Percentiles rank a stretch among this genome's conserved stretches.
Evolutionary conservation across 2,113 vertebrate species (phyloP).

Genomic region (human (Homo sapiens)): GRCh38 chr7:149526001-149526500

Average conservation of each 20-base stretch:
- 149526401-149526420: neutral
- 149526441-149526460: no score
- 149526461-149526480: no score
- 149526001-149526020: neutral
- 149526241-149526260: neutral
- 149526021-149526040: neutral
- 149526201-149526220: neutral
- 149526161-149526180: neutral
- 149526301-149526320: neutral
- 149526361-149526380: neutral
- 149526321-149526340: neutral
- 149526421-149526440: no score
- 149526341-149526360: neutral
- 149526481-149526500: accelerated
- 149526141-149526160: neutral
- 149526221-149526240: neutral
- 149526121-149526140: neutral
- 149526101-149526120: neutral
- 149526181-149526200: neutral
- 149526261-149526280: neutral
- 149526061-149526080: neutral
- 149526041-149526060: neutral
- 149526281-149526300: neutral
- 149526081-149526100: neutral
- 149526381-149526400: neutral